Conservation (phyloP, 2,888 invertebrate species). For the Amphipyra berbera region DNA sequence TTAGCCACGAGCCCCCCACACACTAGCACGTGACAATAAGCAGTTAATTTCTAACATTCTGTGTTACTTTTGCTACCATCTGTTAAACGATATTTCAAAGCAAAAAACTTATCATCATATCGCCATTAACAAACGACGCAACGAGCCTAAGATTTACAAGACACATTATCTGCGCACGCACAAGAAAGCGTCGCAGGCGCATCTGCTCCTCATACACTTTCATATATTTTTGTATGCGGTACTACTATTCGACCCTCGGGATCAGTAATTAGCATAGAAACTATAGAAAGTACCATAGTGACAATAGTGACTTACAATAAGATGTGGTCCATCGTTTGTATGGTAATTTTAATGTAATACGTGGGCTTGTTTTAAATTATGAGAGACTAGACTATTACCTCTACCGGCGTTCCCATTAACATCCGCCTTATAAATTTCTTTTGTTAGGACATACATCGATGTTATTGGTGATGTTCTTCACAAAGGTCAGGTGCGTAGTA, state of each 20-base stretch:
- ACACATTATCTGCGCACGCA: slow-evolving; percentile 45
- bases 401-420: no score
- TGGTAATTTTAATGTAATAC: slow-evolving; percentile 33
- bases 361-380: slow-evolving; percentile 22
- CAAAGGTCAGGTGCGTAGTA: no score
- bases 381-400: no score
- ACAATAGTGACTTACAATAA: slow-evolving; percentile 13
- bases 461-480: no score
- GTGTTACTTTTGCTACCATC: slow-evolving; percentile 6
- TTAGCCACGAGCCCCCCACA: no score
- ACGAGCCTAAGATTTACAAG: slow-evolving; percentile 37
- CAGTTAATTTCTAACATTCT: slow-evolving; percentile 10
- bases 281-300: slow-evolving; percentile 8
- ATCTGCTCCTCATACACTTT: slow-evolving; percentile 51
- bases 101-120: slow-evolving; percentile 28
- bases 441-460: no score
- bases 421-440: no score
- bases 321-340: slow-evolving; percentile 25
- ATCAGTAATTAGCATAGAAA: slow-evolving; percentile 64
- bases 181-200: slow-evolving; percentile 51
- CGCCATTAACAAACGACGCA: slow-evolving; percentile 20
- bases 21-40: neutral
- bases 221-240: slow-evolving; percentile 55
- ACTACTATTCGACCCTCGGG: slow-evolving; percentile 53
- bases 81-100: neutral